phyloP scores from a whole-genome alignment of 2,888 invertebrate genomes.

The Athetis lepigone region DNA sequence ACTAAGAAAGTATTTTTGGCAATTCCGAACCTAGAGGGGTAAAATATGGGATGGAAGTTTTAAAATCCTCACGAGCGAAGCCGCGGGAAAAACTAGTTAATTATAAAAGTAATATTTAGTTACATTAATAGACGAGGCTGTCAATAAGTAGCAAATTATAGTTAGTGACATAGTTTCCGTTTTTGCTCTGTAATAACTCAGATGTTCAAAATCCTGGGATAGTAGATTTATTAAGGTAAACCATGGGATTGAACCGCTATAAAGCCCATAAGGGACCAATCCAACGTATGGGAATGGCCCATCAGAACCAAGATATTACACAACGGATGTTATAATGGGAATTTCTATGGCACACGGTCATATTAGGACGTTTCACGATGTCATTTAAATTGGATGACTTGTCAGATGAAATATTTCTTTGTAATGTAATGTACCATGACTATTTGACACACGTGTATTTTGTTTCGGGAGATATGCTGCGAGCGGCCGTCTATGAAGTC shows the following conservation, averaged over 20 bases:
- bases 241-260: constrained; percentile 11
- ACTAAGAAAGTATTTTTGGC: too few species aligned
- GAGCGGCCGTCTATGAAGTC: not conserved
- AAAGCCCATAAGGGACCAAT: constrained; percentile 32
- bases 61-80: too few species aligned
- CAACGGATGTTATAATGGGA: constrained; percentile 16
- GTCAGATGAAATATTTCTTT: not conserved
- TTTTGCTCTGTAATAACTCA: not conserved
- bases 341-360: constrained; percentile 16
- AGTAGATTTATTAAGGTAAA: constrained; percentile 35
- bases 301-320: constrained; percentile 35
- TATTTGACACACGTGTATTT: not conserved
- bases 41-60: too few species aligned
- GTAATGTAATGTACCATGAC: not conserved
- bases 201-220: not conserved
- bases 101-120: too few species aligned
- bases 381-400: constrained; percentile 46
- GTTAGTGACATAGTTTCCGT: too few species aligned
- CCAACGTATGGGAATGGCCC: constrained; percentile 28
- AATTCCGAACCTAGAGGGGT: too few species aligned
- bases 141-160: too few species aligned
- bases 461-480: not conserved
- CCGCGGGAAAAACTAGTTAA: too few species aligned
- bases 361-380: constrained; percentile 12
- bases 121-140: too few species aligned